Base-by-base conservation (phyloP, 2,113 vertebrate genomes). In the Taxidea taxus region DNA sequence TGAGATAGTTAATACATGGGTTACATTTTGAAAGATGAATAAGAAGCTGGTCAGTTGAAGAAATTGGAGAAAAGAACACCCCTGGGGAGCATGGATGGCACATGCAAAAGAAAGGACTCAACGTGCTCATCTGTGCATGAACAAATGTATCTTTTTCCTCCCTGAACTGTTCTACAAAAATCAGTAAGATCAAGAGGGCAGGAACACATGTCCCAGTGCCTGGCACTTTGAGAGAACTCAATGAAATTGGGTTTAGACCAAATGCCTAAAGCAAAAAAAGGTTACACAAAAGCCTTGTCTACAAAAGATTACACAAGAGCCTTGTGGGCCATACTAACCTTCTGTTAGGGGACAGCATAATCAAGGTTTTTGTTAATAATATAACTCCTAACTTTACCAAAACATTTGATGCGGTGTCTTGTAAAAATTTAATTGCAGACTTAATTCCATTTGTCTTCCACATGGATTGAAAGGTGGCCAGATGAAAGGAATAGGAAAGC, bases 371-470 rank as follows among this genome's bases (percentile, higher is more conserved):
- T 86, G 44, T 74, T 96, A 96, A 95, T 44, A 77, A 96, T 93
- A 3, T 72, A 90, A 92, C 44, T 86, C 78, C 86, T 94, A 64
- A 86, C 96, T 95, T 94, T 93, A 68, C 84, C 56, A 84, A 89
- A 96, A 56, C 27, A 95, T 74, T 91, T 72, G 34, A 85, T 94
- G 62, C 0, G 2, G 11, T 94, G 64, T 93, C 85, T 56, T 96
- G 39, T 72, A 97, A 97, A 98, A 97, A 89, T 60, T 96, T 92
- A 97, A 95, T 97, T 96, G 70, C 77, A 89, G 70, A 74, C 39
- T 96, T 96, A 91, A 97, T 94, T 97, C 77, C 86, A 95, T 1
- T 88, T 93, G 77, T 94, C 93, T 97, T 94, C 70, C 77, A 83
- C 42, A 2, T 91, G 82, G 82, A 91, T 97, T 96, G 81, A 86